These are phyloP conservation scores for Helicolenus hilgendorfi DNA, from an alignment of 2,797 vertebrate genomes.

Conservation along the genomic window DNA sequence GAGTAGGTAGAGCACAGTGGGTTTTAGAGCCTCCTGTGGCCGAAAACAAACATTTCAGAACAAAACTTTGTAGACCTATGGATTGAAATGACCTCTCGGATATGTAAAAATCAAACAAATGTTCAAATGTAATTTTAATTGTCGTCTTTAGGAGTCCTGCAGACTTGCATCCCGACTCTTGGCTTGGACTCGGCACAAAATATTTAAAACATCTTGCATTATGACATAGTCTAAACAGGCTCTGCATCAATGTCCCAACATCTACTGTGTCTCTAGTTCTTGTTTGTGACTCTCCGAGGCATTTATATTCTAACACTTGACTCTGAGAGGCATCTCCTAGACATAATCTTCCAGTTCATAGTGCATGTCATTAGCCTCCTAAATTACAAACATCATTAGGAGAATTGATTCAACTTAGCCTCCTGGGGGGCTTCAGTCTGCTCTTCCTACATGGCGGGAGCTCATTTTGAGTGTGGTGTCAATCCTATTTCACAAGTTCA, in stretches of 20 bases:
- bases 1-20: background rate
- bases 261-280: background rate
- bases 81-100: background rate
- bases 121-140: background rate
- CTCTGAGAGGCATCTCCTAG: conserved; percentile 73
- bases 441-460: conserved; percentile 57
- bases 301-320: conserved; percentile 64
- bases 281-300: conserved; percentile 14
- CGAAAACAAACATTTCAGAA: background rate
- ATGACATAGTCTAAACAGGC: background rate
- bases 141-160: background rate
- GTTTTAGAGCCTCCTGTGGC: background rate
- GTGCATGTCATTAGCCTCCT: conserved; percentile 88
- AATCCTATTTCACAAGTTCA: conserved; percentile 84
- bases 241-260: background rate
- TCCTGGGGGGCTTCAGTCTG: conserved; percentile 75
- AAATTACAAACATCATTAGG: conserved; percentile 90
- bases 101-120: background rate
- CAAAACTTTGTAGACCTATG: background rate
- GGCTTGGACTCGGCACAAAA: background rate
- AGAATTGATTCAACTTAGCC: conserved; percentile 87
- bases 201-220: background rate
- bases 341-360: conserved; percentile 85
- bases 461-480: conserved; percentile 79
- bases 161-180: background rate